Evolutionary conservation across 1,140 invertebrate genomes (phyloP).

Genomic region (Drosophila teissieri): DNA sequence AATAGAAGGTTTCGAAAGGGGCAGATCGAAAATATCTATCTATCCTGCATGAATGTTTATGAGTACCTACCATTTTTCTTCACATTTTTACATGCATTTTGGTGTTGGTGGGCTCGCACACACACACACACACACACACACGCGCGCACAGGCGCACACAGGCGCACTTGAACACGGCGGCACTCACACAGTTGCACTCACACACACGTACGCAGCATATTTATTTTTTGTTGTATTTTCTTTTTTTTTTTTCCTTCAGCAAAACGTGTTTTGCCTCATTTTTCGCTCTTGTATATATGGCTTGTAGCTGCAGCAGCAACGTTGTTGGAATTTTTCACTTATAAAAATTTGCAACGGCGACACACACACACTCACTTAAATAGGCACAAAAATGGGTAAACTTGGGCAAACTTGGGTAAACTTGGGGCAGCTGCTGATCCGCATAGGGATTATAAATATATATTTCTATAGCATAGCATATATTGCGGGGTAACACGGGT

Average conservation of each 20-base stretch:
- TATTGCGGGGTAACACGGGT: background rate
- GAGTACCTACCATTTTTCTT: constrained; percentile 70
- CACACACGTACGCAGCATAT: constrained; percentile 54
- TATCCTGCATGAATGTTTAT: constrained; percentile 27
- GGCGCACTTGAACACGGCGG: constrained; percentile 31
- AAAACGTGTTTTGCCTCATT: constrained; percentile 82
- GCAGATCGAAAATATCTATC: constrained; percentile 2
- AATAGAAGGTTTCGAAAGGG: constrained; percentile 3
- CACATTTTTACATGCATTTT: constrained; percentile 65
- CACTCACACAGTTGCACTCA: constrained; percentile 48
- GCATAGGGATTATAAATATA: constrained; percentile 15
- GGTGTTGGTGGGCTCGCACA: constrained; percentile 60
- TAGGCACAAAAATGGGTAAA: constrained; percentile 14
- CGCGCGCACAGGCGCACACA: constrained; percentile 2
- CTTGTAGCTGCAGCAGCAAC: constrained; percentile 60
- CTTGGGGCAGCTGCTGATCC: constrained; percentile 44
- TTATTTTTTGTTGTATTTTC: constrained; percentile 45
- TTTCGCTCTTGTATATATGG: constrained; percentile 69
- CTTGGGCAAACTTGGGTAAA: constrained; percentile 14
- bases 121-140: constrained; percentile 42
- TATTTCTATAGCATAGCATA: background rate
- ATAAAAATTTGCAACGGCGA: constrained; percentile 73
- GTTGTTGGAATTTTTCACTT: constrained; percentile 81
- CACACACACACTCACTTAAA: constrained; percentile 35
- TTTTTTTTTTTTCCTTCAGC: constrained; percentile 60